Conservation (phyloP, 1,140 invertebrate genomes). For the Drosophila mauritiana region DNA sequence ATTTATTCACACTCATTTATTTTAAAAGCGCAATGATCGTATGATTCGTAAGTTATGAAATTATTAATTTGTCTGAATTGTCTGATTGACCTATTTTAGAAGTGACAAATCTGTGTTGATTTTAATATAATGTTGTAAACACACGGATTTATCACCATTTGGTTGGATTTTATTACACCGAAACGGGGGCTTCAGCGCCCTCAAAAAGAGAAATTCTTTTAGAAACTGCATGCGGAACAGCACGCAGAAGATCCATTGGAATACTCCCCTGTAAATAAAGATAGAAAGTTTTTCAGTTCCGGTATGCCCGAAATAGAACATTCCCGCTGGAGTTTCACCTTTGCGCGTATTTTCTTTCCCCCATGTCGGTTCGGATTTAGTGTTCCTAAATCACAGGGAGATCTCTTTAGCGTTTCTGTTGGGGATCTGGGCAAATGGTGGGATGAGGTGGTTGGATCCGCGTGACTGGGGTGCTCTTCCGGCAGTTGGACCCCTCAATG, state of each 20-base stretch:
- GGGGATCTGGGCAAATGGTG: not conserved
- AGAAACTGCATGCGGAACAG: conserved; percentile 11
- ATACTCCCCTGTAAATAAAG: conserved; percentile 12
- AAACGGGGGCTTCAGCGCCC: conserved; percentile 6
- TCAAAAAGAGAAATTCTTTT: not conserved
- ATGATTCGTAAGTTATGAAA: too few relatives aligned
- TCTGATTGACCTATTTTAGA: too few relatives aligned
- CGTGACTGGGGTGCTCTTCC: conserved; percentile 31
- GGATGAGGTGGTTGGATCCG: not conserved
- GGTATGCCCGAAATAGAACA: conserved; percentile 39
- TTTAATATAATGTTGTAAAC: too few relatives aligned
- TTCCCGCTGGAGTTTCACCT: conserved; percentile 44
- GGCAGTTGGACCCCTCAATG: conserved; percentile 29
- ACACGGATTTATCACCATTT: not conserved
- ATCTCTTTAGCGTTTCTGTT: conserved; percentile 10
- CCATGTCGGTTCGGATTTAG: conserved; percentile 15
- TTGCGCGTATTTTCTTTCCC: conserved; percentile 17
- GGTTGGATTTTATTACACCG: conserved; percentile 1
- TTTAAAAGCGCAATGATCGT: not conserved
- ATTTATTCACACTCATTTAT: not conserved
- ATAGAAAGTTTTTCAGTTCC: conserved; percentile 29
- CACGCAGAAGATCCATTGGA: conserved; percentile 10
- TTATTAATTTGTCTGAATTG: too few relatives aligned
- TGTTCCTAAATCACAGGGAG: conserved; percentile 48
- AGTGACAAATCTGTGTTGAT: too few relatives aligned